phyloP scores from a whole-genome alignment of 2,113 vertebrate genomes.

The Eupsittula cactorum region DNA sequence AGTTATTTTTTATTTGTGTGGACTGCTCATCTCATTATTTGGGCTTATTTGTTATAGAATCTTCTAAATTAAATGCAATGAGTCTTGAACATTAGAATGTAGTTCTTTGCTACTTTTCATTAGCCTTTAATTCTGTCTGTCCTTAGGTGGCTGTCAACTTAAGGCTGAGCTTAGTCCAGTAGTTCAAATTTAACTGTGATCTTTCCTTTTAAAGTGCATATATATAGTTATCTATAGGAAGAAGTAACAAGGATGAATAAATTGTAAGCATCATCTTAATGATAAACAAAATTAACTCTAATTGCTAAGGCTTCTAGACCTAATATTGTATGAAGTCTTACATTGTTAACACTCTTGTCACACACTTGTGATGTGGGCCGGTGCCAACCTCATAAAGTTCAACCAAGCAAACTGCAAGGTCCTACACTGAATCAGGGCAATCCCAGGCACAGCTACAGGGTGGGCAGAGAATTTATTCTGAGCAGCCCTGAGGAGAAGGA shows the following conservation, averaged over 20 bases:
- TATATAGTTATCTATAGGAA: not conserved
- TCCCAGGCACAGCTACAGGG: not conserved
- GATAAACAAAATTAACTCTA: not conserved
- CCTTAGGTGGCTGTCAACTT: not conserved
- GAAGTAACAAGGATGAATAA: not conserved
- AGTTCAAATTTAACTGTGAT: not conserved
- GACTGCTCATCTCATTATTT: not conserved
- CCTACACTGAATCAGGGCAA: not conserved
- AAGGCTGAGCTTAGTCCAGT: not conserved
- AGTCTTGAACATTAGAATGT: not conserved
- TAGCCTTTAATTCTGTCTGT: not conserved
- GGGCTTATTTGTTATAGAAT: not conserved
- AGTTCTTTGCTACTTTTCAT: not conserved
- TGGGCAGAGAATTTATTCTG: not conserved
- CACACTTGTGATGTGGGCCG: not conserved
- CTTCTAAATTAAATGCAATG: not conserved
- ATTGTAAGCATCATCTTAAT: not conserved
- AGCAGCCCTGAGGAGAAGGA: not conserved
- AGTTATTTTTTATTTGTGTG: not conserved
- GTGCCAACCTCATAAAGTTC: not conserved
- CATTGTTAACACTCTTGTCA: not conserved
- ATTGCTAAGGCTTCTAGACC: not conserved
- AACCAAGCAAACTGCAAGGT: not conserved
- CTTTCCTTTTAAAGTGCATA: not conserved
- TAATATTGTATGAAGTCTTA: not conserved